Evolutionary conservation across 2,113 vertebrate species (phyloP).

Genomic region (Eublepharis macularius): DNA sequence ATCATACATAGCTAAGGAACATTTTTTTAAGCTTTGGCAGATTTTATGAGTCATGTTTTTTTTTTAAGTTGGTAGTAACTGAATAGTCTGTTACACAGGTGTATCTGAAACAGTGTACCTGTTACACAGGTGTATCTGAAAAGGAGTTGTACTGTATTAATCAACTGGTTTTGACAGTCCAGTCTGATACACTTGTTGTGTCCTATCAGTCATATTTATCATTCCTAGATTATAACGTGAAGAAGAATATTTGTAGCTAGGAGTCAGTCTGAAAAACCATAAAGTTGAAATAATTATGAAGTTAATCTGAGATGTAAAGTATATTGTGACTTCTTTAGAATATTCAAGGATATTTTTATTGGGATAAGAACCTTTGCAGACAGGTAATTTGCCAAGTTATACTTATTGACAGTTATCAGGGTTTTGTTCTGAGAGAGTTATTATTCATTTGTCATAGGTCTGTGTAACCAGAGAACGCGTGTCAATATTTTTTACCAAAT

Average conservation of each 20-base stretch:
- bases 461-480: background rate
- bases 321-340: background rate
- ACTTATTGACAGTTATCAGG: background rate
- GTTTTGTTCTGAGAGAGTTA: background rate
- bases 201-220: background rate
- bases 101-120: background rate
- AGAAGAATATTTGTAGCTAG: background rate
- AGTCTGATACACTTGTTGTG: background rate
- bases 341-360: background rate
- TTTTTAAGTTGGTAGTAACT: background rate
- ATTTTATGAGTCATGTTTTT: background rate
- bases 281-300: background rate
- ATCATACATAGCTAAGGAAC: background rate
- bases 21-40: background rate
- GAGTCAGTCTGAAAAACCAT: background rate
- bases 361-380: background rate
- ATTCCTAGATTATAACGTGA: background rate
- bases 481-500: slow-evolving; percentile 44
- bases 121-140: background rate
- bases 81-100: background rate
- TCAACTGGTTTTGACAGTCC: background rate
- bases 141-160: background rate
- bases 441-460: background rate
- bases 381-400: background rate
- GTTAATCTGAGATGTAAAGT: background rate